Conservation (phyloP, 2,113 vertebrate genomes). For the Lagopus muta region DNA sequence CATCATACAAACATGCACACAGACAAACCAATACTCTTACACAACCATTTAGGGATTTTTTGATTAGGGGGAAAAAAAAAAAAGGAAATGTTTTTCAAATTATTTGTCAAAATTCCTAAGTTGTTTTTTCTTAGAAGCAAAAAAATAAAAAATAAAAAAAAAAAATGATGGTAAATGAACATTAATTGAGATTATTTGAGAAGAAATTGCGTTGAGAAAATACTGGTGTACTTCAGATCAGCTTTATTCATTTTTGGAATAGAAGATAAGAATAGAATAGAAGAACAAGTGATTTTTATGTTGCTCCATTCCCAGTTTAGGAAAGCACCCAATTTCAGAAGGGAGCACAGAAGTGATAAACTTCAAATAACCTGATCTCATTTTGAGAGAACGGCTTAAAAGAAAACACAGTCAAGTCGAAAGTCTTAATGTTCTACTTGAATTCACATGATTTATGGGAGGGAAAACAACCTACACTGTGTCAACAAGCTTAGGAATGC, state of each 20-base stretch:
- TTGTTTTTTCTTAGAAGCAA: not conserved
- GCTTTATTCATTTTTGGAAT: not conserved
- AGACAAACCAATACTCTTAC: not conserved
- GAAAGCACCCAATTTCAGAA: conserved; percentile 14
- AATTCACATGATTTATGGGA: conserved; percentile 65
- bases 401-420: conserved; percentile 59
- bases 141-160: not conserved
- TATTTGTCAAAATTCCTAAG: not conserved
- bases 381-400: conserved; percentile 63
- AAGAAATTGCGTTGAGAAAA: not conserved
- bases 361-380: conserved; percentile 47
- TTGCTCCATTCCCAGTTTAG: conserved; percentile 5
- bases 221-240: not conserved
- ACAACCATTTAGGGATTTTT: not conserved
- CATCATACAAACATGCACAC: no score
- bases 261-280: not conserved
- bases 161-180: not conserved
- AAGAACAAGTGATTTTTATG: not conserved
- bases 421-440: conserved; percentile 62
- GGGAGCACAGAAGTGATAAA: conserved; percentile 35
- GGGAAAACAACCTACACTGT: not conserved
- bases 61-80: not conserved
- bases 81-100: not conserved
- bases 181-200: not conserved
- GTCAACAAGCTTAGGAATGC: conserved; percentile 63